Percentiles rank a stretch among this genome's conserved stretches.
These are phyloP conservation scores for Drosophila bipectinata DNA, from an alignment of 1,140 invertebrate genomes.

Conservation along the genomic window DNA sequence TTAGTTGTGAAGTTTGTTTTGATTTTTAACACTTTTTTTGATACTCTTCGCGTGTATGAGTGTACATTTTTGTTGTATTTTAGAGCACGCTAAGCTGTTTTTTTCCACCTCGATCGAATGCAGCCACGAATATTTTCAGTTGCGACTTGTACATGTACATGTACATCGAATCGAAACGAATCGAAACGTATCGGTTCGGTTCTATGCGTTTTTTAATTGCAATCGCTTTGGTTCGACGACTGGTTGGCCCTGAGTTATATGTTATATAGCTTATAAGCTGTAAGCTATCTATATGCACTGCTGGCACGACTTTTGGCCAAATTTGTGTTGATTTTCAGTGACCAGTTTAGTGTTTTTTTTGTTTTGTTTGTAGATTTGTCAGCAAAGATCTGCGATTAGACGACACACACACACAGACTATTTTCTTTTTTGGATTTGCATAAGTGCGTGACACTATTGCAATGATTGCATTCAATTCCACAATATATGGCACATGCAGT, in stretches of 20 bases:
- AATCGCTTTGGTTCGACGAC: slow-evolving; percentile 71
- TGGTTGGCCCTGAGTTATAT: slow-evolving; percentile 72
- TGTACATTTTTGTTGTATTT: slow-evolving; percentile 50
- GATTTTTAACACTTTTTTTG: slow-evolving; percentile 77
- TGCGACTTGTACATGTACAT: slow-evolving; percentile 41
- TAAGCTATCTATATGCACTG: slow-evolving; percentile 21
- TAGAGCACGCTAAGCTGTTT: slow-evolving; percentile 64
- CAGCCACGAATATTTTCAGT: slow-evolving; percentile 32
- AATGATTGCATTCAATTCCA: neutral
- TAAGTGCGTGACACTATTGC: slow-evolving; percentile 1
- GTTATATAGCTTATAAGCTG: slow-evolving; percentile 20
- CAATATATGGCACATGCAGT: slow-evolving; percentile 19
- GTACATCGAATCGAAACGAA: slow-evolving; percentile 18
- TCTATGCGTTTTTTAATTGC: slow-evolving; percentile 69
- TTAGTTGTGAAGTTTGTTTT: slow-evolving; percentile 81
- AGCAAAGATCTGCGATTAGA: slow-evolving; percentile 3
- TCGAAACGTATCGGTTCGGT: slow-evolving; percentile 16
- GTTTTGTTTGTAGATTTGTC: neutral
- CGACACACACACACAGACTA: neutral
- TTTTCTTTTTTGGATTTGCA: slow-evolving; percentile 9
- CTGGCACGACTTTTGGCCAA: slow-evolving; percentile 56
- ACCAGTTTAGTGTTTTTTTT: slow-evolving; percentile 25
- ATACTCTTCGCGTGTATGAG: slow-evolving; percentile 38
- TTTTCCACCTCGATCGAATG: slow-evolving; percentile 69
- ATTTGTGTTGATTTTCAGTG: slow-evolving; percentile 40